Evolutionary conservation across 2,113 vertebrate genomes (phyloP).

Genomic region (Dipodomys spectabilis): DNA sequence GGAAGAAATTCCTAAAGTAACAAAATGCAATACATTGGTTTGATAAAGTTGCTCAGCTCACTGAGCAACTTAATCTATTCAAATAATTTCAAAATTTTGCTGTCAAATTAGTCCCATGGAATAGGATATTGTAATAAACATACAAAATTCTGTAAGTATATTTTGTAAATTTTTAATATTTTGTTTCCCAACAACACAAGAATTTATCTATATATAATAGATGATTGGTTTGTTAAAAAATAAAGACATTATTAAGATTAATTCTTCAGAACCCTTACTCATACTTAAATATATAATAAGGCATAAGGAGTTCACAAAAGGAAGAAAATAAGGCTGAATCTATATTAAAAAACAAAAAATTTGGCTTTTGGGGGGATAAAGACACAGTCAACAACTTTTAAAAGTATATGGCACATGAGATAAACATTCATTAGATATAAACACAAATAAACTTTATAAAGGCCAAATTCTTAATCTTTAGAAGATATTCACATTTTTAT

Average conservation of each 20-base stretch:
- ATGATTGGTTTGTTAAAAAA: conserved; percentile 33
- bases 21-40: neutral
- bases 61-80: conserved; percentile 9
- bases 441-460: neutral
- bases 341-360: neutral
- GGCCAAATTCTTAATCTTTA: neutral
- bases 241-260: neutral
- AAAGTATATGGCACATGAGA: neutral
- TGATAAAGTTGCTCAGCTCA: conserved; percentile 20
- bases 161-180: neutral
- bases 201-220: neutral
- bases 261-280: neutral
- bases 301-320: conserved; percentile 11
- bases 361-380: neutral
- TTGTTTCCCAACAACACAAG: conserved; percentile 29
- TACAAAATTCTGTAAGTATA: conserved; percentile 34
- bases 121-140: neutral
- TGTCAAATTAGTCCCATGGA: conserved; percentile 7
- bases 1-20: neutral
- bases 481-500: neutral
- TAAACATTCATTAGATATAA: conserved; percentile 17
- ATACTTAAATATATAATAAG: conserved; percentile 12
- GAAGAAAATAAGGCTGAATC: neutral
- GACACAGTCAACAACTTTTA: conserved; percentile 1
- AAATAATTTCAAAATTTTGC: conserved; percentile 49